phyloP scores from a whole-genome alignment of 2,113 vertebrate genomes.

The Noctilio leporinus region DNA sequence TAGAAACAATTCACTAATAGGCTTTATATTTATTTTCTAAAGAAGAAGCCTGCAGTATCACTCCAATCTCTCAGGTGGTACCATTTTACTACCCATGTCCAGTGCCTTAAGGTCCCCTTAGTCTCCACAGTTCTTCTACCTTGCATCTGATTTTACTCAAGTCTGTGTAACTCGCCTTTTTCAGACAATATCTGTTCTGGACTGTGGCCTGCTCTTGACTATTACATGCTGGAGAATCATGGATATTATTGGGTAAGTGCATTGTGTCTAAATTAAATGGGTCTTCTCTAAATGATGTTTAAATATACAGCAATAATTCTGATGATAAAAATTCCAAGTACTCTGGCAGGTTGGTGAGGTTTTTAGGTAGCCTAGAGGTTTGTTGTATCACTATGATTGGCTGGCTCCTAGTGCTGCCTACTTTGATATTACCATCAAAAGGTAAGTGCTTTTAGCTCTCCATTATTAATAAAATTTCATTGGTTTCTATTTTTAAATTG shows the following conservation, averaged over 20 bases:
- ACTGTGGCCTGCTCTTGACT: not conserved
- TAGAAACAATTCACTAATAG: not conserved
- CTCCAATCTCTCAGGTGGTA: not conserved
- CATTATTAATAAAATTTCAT: not conserved
- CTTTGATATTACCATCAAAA: too few species aligned
- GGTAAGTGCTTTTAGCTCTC: not conserved
- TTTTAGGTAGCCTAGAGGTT: not conserved
- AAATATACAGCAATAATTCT: not conserved
- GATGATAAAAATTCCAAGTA: not conserved
- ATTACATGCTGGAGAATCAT: not conserved
- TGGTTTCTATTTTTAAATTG: not conserved
- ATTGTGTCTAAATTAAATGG: not conserved
- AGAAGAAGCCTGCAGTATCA: not conserved
- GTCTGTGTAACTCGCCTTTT: not conserved
- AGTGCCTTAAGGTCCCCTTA: not conserved
- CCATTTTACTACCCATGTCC: not conserved
- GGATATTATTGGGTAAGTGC: not conserved
- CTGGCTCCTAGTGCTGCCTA: not conserved
- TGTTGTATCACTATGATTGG: fast-evolving
- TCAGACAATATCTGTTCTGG: not conserved
- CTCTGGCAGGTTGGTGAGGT: not conserved
- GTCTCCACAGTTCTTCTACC: not conserved
- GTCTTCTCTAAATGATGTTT: not conserved
- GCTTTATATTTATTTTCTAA: not conserved
- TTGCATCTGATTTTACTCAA: not conserved